These are phyloP conservation scores for Falco naumanni DNA, from an alignment of 2,797 vertebrate genomes.

Conservation along the genomic window DNA sequence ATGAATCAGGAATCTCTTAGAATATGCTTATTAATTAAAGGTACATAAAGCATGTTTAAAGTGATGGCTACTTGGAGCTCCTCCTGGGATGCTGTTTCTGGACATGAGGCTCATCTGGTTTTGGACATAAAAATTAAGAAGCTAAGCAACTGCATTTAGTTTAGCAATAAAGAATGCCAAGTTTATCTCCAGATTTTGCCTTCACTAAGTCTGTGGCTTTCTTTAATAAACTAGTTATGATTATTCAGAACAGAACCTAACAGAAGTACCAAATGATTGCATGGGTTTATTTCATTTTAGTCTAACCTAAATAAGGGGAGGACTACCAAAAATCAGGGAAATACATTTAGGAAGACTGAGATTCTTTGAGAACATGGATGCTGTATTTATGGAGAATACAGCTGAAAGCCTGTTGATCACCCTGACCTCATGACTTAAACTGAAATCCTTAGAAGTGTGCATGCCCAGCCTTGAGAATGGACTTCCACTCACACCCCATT, in stretches of 20 bases:
- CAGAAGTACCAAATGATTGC: not conserved
- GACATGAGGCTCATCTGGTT: not conserved
- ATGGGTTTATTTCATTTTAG: not conserved
- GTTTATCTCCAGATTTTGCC: not conserved
- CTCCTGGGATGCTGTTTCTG: not conserved
- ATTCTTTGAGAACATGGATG: not conserved
- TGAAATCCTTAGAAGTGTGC: not conserved
- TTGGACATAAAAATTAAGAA: not conserved
- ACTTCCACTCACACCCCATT: not conserved
- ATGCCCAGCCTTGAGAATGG: not conserved
- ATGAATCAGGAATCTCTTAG: not conserved
- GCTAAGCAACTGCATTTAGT: not conserved
- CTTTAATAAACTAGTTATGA: not conserved
- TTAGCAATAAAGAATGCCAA: not conserved
- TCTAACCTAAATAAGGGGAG: not conserved
- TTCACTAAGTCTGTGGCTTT: not conserved
- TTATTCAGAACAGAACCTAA: not conserved
- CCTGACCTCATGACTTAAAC: not conserved
- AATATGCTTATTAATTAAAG: not conserved
- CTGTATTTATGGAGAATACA: not conserved
- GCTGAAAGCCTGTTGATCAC: not conserved
- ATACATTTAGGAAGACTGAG: not conserved
- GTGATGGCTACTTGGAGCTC: not conserved
- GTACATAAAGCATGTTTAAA: not conserved
- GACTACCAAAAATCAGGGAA: not conserved